These are phyloP conservation scores for Archips crataeganus DNA, from an alignment of 2,888 invertebrate species.

Conservation along the genomic window DNA sequence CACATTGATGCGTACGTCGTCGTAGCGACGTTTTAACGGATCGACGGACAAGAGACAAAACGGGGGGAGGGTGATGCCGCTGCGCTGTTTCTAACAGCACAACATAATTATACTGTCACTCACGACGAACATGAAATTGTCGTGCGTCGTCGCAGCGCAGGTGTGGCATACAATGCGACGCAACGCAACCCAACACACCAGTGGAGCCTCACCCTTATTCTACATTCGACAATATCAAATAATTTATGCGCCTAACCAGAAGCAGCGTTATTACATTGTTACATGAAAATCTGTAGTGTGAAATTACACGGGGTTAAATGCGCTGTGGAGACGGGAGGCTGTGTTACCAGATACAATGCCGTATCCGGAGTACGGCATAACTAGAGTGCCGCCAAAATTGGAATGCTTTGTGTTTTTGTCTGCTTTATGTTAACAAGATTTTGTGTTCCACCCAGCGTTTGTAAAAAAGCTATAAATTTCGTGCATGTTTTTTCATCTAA, in stretches of 20 bases:
- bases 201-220: background rate
- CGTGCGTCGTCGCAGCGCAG: too few species aligned
- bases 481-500: background rate
- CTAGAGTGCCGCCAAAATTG: background rate
- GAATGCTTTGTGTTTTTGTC: background rate
- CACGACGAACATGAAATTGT: too few species aligned
- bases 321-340: constrained; percentile 53
- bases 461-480: background rate
- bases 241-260: constrained; percentile 35
- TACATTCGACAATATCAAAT: constrained; percentile 31
- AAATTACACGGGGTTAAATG: constrained; percentile 68
- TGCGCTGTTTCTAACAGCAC: too few species aligned
- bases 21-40: too few species aligned
- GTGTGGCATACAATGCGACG: too few species aligned
- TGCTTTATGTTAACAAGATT: background rate
- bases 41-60: too few species aligned
- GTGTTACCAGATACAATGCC: constrained; percentile 27
- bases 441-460: background rate
- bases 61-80: too few species aligned
- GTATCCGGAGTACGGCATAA: constrained; percentile 27
- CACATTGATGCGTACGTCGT: too few species aligned
- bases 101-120: too few species aligned
- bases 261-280: constrained; percentile 37
- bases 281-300: constrained; percentile 59
- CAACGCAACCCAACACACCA: too few species aligned